A percentile compares a stretch with the other conserved stretches of the same genome.
Conservation (phyloP, 1,140 invertebrate species). For the Drosophila parabipectinata region DNA sequence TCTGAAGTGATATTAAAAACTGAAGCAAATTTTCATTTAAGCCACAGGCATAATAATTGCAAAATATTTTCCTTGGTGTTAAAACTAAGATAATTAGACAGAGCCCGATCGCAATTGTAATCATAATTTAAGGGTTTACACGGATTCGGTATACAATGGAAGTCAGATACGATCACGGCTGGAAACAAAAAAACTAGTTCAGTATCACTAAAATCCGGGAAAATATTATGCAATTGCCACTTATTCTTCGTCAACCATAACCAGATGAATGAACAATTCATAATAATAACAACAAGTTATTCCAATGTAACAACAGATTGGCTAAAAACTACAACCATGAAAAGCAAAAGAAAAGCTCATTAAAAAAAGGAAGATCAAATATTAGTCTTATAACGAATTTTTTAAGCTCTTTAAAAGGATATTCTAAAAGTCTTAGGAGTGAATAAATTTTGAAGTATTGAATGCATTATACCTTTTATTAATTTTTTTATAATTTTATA, state of each 20-base stretch:
- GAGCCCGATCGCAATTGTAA: constrained; percentile 1
- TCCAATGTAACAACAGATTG: constrained; percentile 48
- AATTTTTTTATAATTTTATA: not conserved
- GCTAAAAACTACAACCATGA: constrained; percentile 39
- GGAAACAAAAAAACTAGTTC: constrained; percentile 34
- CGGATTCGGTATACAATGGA: constrained; percentile 10
- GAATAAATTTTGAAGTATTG: not conserved
- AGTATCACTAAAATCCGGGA: constrained; percentile 43
- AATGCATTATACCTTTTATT: not conserved
- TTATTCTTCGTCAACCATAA: constrained; percentile 14
- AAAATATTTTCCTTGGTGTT: not conserved
- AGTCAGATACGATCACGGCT: not conserved
- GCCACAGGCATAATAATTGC: constrained; percentile 5
- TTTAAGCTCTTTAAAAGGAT: not conserved
- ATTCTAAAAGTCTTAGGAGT: not conserved
- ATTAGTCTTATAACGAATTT: not conserved
- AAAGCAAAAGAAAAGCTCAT: constrained; percentile 20
- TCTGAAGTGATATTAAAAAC: constrained; percentile 23
- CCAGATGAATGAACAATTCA: constrained; percentile 24
- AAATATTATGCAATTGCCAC: constrained; percentile 50
- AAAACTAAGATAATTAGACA: constrained; percentile 4
- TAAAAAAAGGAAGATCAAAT: not conserved
- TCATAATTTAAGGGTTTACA: constrained; percentile 9
- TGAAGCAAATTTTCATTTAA: not conserved
- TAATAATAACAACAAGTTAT: constrained; percentile 40